These are phyloP conservation scores for Nasonia giraulti DNA, from an alignment of 1,140 invertebrate species.

Conservation along the genomic window DNA sequence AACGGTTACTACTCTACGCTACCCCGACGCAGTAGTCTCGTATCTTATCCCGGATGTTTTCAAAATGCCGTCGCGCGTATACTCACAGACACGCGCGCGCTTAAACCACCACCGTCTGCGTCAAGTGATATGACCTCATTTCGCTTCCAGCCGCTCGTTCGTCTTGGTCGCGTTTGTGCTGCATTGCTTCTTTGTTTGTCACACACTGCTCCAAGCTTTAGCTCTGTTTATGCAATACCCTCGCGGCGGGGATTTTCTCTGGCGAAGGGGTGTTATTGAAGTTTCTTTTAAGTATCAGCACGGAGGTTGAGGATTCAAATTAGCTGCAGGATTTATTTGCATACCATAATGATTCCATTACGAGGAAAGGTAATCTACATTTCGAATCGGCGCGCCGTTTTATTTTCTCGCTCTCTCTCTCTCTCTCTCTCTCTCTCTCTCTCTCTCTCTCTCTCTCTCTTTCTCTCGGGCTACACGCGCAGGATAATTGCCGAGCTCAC, in stretches of 20 bases:
- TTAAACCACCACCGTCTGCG: background rate
- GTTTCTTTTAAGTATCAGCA: background rate
- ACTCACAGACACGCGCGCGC: background rate
- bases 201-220: background rate
- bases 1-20: no score
- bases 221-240: background rate
- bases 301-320: background rate
- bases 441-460: background rate
- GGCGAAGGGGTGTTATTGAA: background rate
- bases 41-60: background rate
- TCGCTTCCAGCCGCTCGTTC: background rate
- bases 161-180: background rate
- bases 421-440: background rate
- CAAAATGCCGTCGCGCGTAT: background rate
- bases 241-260: no score
- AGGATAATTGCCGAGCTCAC: background rate
- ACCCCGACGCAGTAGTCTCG: background rate
- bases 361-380: background rate
- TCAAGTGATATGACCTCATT: background rate
- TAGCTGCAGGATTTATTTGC: background rate
- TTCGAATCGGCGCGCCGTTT: background rate
- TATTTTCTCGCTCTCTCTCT: background rate
- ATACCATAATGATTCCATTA: slow-evolving; percentile 15
- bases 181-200: background rate
- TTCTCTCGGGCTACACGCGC: background rate